Percentiles rank a stretch among this genome's conserved stretches.
Evolutionary conservation across 2,888 invertebrate species (phyloP).

Genomic region (Leuctra nigra): DNA sequence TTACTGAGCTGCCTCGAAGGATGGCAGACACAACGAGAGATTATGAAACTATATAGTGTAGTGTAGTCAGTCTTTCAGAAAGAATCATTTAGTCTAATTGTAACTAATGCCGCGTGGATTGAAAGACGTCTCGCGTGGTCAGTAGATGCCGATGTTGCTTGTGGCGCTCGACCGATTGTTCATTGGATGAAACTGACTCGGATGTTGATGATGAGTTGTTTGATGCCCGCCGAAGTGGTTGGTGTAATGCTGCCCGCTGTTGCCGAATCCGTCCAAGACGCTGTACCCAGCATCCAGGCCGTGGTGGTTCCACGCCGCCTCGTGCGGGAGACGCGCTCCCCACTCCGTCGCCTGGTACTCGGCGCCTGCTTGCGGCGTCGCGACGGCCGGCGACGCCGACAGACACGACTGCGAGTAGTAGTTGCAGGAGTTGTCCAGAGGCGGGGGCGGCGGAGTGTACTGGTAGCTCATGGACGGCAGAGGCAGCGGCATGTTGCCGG

Average conservation of each 20-base stretch:
- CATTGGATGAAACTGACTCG: constrained; percentile 6
- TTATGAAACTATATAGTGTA: too few species aligned
- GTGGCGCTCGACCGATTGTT: background rate
- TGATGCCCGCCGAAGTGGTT: background rate
- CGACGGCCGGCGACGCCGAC: background rate
- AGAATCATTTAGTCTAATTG: too few species aligned
- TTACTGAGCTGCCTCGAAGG: too few species aligned
- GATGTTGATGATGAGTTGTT: constrained; percentile 11
- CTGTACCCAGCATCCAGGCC: background rate
- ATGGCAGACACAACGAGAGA: too few species aligned
- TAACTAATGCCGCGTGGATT: too few species aligned
- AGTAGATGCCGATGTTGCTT: background rate
- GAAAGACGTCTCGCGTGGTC: too few species aligned
- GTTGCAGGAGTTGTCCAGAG: too few species aligned
- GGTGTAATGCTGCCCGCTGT: background rate
- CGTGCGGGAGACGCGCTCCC: constrained; percentile 1
- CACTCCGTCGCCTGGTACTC: background rate
- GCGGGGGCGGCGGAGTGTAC: background rate
- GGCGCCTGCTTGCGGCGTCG: background rate
- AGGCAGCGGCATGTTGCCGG: constrained; percentile 30
- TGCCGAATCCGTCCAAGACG: background rate
- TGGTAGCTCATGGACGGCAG: constrained; percentile 4
- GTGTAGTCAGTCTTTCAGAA: too few species aligned
- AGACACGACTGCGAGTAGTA: background rate
- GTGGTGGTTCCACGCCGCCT: background rate